Percentiles rank a stretch among this genome's conserved stretches.
These are phyloP conservation scores for Thereuonema tuberculata DNA, from an alignment of 1,140 invertebrate species.

Conservation along the genomic window DNA sequence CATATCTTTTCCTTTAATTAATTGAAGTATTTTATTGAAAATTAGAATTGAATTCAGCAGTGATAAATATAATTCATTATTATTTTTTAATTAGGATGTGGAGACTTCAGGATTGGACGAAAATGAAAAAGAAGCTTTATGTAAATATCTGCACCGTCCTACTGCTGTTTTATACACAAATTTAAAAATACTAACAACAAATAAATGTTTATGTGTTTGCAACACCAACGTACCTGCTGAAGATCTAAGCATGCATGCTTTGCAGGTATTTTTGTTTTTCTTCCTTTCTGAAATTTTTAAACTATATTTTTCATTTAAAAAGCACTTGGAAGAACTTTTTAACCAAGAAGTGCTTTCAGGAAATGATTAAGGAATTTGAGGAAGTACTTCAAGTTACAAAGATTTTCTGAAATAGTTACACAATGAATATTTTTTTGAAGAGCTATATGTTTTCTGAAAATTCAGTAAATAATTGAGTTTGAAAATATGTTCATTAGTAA, in stretches of 20 bases:
- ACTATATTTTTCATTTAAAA: neutral
- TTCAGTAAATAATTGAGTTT: no score
- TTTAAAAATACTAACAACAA: conserved; percentile 7
- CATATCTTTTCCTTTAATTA: no score
- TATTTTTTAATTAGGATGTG: conserved; percentile 15
- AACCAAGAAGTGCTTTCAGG: neutral
- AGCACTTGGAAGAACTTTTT: neutral
- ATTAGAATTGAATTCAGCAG: no score
- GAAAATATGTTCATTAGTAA: no score
- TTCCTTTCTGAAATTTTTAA: neutral
- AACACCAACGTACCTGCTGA: conserved; percentile 15
- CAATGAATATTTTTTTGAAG: neutral
- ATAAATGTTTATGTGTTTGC: conserved; percentile 10
- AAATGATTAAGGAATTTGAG: neutral
- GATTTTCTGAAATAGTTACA: neutral
- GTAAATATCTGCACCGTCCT: conserved; percentile 8
- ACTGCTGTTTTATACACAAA: conserved; percentile 12
- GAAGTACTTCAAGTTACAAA: neutral
- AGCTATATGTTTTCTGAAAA: no score
- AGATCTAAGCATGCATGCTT: conserved; percentile 13
- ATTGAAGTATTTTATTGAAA: no score
- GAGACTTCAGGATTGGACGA: conserved; percentile 11
- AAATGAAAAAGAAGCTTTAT: conserved; percentile 9
- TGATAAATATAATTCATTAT: no score
- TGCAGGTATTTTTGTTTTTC: conserved; percentile 12